phyloP scores from a whole-genome alignment of 2,888 invertebrate genomes.

The Dinocampus coccinellae region DNA sequence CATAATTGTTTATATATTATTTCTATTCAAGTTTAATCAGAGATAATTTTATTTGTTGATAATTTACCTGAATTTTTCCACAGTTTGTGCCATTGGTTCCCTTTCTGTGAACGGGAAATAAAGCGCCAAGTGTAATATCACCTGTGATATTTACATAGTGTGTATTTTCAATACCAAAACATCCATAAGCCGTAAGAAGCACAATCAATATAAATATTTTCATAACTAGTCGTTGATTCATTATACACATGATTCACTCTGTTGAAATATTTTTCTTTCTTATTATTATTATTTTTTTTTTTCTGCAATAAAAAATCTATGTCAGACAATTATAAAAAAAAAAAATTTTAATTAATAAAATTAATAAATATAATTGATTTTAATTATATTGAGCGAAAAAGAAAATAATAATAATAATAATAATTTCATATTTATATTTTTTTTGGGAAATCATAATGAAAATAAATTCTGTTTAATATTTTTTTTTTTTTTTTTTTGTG shows the following conservation, averaged over 20 bases:
- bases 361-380: neutral
- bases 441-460: too few species aligned
- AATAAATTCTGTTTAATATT: too few species aligned
- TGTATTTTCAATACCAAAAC: slow-evolving; percentile 41
- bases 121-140: slow-evolving; percentile 70
- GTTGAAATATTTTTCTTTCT: neutral
- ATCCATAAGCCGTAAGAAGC: slow-evolving; percentile 39
- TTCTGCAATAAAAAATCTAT: neutral
- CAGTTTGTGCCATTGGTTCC: slow-evolving; percentile 56
- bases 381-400: neutral
- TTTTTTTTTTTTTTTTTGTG: neutral
- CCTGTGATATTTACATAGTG: slow-evolving; percentile 62
- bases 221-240: slow-evolving; percentile 29
- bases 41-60: too few species aligned
- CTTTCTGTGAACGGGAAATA: slow-evolving; percentile 71
- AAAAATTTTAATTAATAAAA: neutral
- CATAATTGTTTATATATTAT: neutral
- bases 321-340: neutral
- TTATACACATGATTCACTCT: neutral
- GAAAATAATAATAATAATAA: neutral
- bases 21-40: too few species aligned
- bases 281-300: neutral
- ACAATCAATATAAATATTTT: slow-evolving; percentile 37
- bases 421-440: neutral
- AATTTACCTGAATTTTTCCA: slow-evolving; percentile 62